phyloP scores from a whole-genome alignment of 2,113 vertebrate genomes.

The Hippocampus mohnikei region DNA sequence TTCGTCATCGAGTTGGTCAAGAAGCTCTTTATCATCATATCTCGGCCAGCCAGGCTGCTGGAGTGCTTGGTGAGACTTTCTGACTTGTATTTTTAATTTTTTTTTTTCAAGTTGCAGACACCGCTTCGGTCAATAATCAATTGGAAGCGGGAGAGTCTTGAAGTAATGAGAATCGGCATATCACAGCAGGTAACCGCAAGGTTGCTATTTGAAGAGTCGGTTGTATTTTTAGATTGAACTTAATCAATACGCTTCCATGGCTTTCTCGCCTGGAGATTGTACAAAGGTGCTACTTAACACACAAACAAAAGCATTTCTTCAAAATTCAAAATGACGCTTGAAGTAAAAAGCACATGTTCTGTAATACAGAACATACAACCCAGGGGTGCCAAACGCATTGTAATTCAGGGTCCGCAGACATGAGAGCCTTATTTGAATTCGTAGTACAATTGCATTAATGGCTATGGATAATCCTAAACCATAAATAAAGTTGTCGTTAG shows the following conservation, averaged over 20 bases:
- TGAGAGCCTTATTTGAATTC: too few species aligned
- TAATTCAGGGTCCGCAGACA: background rate
- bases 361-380: background rate
- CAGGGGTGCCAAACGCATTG: background rate
- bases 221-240: background rate
- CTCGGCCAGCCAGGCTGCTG: constrained; percentile 85
- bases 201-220: background rate
- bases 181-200: background rate
- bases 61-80: constrained; percentile 84
- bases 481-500: too few species aligned
- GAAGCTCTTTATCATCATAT: constrained; percentile 91
- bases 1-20: constrained; percentile 91
- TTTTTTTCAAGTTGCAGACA: background rate
- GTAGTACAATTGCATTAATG: too few species aligned
- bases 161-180: background rate
- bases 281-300: background rate
- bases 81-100: background rate
- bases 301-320: background rate
- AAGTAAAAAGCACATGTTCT: background rate
- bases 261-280: background rate
- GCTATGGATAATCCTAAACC: too few species aligned
- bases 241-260: background rate
- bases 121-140: background rate
- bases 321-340: background rate
- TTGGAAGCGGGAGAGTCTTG: background rate